Base-by-base conservation (phyloP, 37 sponge, comb jelly and placozoan genomes). In the Lycopodina hypogea region DNA sequence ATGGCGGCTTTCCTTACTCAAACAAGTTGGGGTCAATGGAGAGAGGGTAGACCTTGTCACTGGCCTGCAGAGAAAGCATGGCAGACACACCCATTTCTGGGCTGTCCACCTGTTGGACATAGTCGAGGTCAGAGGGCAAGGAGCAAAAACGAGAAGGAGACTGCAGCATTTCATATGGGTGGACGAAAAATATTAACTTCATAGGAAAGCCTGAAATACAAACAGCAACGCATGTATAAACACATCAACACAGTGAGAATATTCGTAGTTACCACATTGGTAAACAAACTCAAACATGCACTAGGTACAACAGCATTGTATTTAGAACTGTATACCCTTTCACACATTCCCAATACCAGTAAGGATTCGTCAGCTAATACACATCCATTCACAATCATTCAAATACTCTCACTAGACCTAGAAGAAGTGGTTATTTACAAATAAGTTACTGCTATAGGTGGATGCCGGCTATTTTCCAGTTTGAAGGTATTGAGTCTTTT, bases 121-220 rank as follows among this genome's bases (percentile, higher is more conserved):
- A 24, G 11, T 38, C 42, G 17, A 52, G 12, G 22, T 48, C 53
- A 33, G 63, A 38, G 9, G 76, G 76, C 11, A 23, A 21, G 32
- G 51, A 36, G n/a, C 67, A 59, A 63, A 60, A 60, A 26, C 23
- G 74, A 58, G 39, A 33, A 4, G 68, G 76, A 0, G 58, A 33
- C 32, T 81, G 45, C 37, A 88, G 53, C 15, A 67, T 72, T 35
- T 88, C 89, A 42, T 72, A 72, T 0, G 89, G 89, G 55, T 66
- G 71, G 23, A 78, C 63, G 59, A 88, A 88, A 38, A 79, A 77
- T 34, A 83, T 88, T 37, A 88, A 52, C 53, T 78, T 68, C 69
- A 83, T 72, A 0, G 79, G 84, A 3, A 88, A 38, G 23, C 89
- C 89, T 88, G 77, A n/a, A 66, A 22, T 8, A n/a, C 26, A 32